Percentiles rank a stretch among this genome's conserved stretches.
These are phyloP conservation scores for Psammodynastes pulverulentus DNA, from an alignment of 2,113 vertebrate species.

Conservation along the genomic window DNA sequence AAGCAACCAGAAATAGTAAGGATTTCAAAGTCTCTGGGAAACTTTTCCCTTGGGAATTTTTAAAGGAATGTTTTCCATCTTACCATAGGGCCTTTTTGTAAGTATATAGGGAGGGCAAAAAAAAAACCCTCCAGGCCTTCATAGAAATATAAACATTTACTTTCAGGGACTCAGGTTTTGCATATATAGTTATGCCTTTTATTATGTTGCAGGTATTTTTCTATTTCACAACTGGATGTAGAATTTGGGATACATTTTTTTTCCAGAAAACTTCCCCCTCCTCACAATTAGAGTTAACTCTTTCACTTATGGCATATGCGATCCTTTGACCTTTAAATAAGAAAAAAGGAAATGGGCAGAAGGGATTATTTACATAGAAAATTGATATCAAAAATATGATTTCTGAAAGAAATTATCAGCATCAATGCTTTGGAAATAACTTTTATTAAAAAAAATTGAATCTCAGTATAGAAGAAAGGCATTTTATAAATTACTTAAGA, in stretches of 20 bases:
- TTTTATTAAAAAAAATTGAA: neutral
- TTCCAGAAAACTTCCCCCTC: constrained; percentile 15
- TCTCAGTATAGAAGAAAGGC: neutral
- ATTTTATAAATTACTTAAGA: neutral
- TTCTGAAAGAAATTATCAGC: constrained; percentile 16
- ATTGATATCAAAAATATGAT: neutral
- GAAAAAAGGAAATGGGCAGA: constrained; percentile 30
- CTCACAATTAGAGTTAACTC: constrained; percentile 31
- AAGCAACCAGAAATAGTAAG: constrained; percentile 65
- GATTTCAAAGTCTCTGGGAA: constrained; percentile 75
- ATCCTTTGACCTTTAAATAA: constrained; percentile 43
- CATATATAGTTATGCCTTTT: constrained; percentile 50
- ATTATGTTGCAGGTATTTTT: constrained; percentile 38
- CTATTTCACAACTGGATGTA: constrained; percentile 50
- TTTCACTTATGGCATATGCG: constrained; percentile 27
- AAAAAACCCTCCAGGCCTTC: constrained; percentile 28
- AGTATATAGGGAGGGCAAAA: constrained; percentile 34
- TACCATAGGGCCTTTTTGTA: constrained; percentile 59
- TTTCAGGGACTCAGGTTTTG: constrained; percentile 53
- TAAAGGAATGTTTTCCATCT: constrained; percentile 61
- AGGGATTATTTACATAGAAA: constrained; percentile 28
- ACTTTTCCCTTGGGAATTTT: constrained; percentile 70
- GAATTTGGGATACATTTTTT: constrained; percentile 33
- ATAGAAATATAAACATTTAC: constrained; percentile 46
- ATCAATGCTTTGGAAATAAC: constrained; percentile 1